Evolutionary conservation across 2,113 vertebrate genomes (phyloP).

Genomic region (Leucopsar rothschildi): DNA sequence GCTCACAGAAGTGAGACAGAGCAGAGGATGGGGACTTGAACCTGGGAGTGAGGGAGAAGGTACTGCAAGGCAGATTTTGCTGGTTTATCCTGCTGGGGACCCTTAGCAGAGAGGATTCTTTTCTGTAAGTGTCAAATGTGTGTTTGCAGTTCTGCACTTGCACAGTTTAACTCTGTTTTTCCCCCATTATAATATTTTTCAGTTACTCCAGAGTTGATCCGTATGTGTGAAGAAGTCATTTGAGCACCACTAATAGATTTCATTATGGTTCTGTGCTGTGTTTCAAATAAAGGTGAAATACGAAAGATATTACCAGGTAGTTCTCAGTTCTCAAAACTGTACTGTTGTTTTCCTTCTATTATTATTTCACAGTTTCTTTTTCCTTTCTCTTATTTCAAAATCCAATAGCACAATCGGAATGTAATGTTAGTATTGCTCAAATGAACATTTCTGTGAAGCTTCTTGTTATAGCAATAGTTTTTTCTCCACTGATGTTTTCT

Average conservation of each 20-base stretch:
- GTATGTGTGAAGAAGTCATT: neutral
- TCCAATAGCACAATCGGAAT: neutral
- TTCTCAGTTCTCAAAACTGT: neutral
- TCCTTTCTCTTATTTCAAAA: slow-evolving; percentile 13
- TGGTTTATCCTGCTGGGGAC: neutral
- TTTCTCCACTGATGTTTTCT: neutral
- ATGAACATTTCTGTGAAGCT: neutral
- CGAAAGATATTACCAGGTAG: neutral
- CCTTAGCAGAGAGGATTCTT: neutral
- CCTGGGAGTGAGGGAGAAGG: neutral
- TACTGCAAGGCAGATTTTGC: neutral
- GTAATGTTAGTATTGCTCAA: neutral
- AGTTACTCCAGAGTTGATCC: neutral
- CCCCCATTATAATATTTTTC: neutral
- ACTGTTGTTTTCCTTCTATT: neutral
- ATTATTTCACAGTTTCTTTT: neutral
- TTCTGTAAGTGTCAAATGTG: neutral
- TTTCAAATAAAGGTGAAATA: slow-evolving; percentile 52
- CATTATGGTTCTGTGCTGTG: slow-evolving; percentile 23
- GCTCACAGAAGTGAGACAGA: neutral
- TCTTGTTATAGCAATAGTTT: neutral
- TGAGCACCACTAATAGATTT: neutral
- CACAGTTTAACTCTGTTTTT: neutral
- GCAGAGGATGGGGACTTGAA: neutral
- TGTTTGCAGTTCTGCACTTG: neutral